Evolutionary conservation across 2,113 vertebrate species (phyloP).

Genomic region (Protobothrops flavoviridis): DNA sequence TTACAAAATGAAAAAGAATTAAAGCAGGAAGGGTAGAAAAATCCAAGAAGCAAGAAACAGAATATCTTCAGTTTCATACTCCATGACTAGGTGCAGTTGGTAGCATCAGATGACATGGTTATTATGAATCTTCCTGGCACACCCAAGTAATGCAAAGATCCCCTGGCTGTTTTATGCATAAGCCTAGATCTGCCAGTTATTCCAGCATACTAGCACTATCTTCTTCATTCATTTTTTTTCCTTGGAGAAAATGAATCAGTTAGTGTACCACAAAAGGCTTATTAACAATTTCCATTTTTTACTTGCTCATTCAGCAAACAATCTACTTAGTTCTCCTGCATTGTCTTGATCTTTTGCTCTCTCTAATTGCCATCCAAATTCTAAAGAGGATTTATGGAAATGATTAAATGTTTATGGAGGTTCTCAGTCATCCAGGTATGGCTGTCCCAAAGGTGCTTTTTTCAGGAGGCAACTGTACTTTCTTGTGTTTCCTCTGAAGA

Average conservation of each 20-base stretch:
- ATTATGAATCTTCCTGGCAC: not conserved
- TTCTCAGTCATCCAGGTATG: no score
- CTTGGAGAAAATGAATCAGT: not conserved
- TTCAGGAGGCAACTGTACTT: no score
- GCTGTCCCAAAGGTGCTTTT: no score
- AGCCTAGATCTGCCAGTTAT: constrained; percentile 10
- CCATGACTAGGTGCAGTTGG: not conserved
- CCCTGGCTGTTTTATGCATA: not conserved
- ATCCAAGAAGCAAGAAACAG: not conserved
- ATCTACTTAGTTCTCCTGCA: not conserved
- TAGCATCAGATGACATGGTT: not conserved
- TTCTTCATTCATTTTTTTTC: not conserved
- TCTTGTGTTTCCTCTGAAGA: no score
- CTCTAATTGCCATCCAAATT: not conserved
- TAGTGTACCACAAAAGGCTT: not conserved
- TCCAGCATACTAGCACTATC: not conserved
- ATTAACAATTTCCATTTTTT: not conserved
- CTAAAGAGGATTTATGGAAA: not conserved
- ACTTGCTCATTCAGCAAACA: not conserved
- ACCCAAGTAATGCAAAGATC: constrained; percentile 7
- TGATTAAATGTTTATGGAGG: no score
- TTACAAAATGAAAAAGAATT: not conserved
- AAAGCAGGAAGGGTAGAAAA: not conserved
- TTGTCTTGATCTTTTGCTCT: not conserved
- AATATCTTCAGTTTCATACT: not conserved